phyloP scores from a whole-genome alignment of 2,888 invertebrate species.

The Cotesia congregata region DNA sequence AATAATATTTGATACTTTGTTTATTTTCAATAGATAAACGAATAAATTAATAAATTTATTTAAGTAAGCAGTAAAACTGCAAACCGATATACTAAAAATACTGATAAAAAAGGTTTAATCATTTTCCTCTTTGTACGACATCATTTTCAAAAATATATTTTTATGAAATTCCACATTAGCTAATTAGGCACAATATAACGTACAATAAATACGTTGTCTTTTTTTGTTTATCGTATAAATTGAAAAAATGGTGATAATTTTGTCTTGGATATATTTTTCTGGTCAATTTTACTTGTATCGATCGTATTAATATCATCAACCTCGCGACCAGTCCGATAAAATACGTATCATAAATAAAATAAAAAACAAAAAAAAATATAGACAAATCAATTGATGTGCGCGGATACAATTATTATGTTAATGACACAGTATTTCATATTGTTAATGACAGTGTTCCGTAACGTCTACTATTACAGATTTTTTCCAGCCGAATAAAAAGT shows the following conservation, averaged over 20 bases:
- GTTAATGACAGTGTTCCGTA: constrained; percentile 93
- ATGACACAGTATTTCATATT: constrained; percentile 11
- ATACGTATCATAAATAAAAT: neutral
- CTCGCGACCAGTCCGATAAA: constrained; percentile 1
- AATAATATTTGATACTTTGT: neutral
- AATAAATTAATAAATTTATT: neutral
- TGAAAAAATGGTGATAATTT: neutral
- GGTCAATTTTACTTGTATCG: neutral
- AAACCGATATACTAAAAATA: constrained; percentile 12
- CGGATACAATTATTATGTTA: constrained; percentile 7
- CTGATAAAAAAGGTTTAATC: constrained; percentile 9
- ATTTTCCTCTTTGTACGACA: neutral
- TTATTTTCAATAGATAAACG: neutral
- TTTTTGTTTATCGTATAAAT: neutral
- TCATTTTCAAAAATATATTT: constrained; percentile 16
- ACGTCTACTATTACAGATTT: constrained; percentile 94
- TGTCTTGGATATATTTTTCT: neutral
- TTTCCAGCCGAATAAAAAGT: constrained; percentile 96
- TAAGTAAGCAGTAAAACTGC: neutral
- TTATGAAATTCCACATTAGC: neutral
- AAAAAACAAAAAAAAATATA: neutral
- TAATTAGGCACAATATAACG: constrained; percentile 1
- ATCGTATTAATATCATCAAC: neutral
- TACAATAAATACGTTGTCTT: neutral
- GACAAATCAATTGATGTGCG: constrained; percentile 24